Base-by-base conservation (phyloP, 2,888 invertebrate genomes). In the Volucella zonaria region DNA sequence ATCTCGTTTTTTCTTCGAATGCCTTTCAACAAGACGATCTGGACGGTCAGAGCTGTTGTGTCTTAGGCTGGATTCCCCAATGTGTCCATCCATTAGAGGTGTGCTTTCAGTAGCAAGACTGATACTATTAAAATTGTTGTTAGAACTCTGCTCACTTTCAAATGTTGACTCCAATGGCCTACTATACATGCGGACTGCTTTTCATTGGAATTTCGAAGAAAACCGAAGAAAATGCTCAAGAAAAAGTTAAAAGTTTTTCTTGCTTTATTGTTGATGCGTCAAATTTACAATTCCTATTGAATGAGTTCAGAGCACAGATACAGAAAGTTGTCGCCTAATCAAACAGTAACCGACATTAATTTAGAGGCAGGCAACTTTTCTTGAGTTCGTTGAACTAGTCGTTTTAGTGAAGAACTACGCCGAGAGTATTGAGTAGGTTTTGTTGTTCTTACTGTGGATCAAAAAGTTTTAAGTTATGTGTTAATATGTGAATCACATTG, bases 21-120 rank as follows among this genome's bases (percentile, higher is more conserved):
- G 52, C 85, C 89, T 86, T 87, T 90, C 87, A 87, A 89, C 82
- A 87, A 89, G 51, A 59, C 88, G 89, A 86, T 90, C 88, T 76
- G 89, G 88, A 88, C 89, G 88, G 81, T 89, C 88, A 82, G 88
- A 47, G 86, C 87, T 73, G 79, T 87, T 64, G 87, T 87, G 66
- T 87, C 88, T 87, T 76, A 86, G 54, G 59, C 87, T 87, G 18
- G 88, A 87, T 42, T 89, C 89, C 82, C 89, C 90, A 83, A 91
- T 90, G 93, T 96, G 96, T 90, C 95, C 96, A 93, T 96, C 96
- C 96, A 96, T 96, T 91, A 96, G 94, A 92, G 95, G 95, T 89
- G 96, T 96, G 89, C 94, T 94, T 93, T 96, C 96, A 88, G 87
- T 86, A 62, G 87, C 88, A 52, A 15, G 18, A 12, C 31, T 49